Base-by-base conservation (phyloP, 1,140 invertebrate species). In the Procambarus virginalis region DNA sequence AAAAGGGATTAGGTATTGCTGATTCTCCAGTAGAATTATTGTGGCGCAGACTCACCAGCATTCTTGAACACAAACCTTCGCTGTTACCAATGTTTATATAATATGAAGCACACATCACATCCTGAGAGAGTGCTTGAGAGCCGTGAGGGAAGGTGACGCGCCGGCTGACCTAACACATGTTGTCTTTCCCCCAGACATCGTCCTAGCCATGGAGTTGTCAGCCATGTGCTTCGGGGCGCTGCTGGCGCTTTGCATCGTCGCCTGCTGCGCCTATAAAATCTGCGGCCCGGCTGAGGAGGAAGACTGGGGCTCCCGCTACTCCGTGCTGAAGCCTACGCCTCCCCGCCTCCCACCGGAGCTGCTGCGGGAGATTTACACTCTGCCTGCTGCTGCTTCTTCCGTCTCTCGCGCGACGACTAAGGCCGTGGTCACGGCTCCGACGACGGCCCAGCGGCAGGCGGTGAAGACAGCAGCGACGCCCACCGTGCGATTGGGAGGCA, bases 201-300 rank as follows among this genome's bases (percentile, higher is more conserved):
- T 88, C 46, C 46, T 88, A 64, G 86, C 86, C 64, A 88, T 88
- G 79, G 51, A 88, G 49, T 60, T 88, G 68, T 88, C 86, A 20
- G 86, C 86, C 48, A 88, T 88, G 86, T 88, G 86, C 55, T 88
- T 88, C 55, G 86, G 86, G 14, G 86, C 86, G 34, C 79, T 88
- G 34, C 79, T 88, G 78, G 86, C 86, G 2, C 86, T 88, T 5
- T 88, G 86, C 48, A 80, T 88, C 22, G 86, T 88, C 77, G 86
- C 86, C 51, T 88, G 86, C 86, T 88, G 86, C 46, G 86, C 86
- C 60, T 88, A 88, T 51, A 88, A 88, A 78, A 88, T 88, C 68
- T 88, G 86, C 49, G 86, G 86, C 68, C 86, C 86, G 10, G 86
- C 86, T 14, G 86, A 88, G 78, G 86, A 88, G 51, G 86, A 88